Evolutionary conservation across 1,140 invertebrate species (phyloP), one percentile per base, ranked within the genome.

Genomic region (Drosophila ogumai): DNA sequence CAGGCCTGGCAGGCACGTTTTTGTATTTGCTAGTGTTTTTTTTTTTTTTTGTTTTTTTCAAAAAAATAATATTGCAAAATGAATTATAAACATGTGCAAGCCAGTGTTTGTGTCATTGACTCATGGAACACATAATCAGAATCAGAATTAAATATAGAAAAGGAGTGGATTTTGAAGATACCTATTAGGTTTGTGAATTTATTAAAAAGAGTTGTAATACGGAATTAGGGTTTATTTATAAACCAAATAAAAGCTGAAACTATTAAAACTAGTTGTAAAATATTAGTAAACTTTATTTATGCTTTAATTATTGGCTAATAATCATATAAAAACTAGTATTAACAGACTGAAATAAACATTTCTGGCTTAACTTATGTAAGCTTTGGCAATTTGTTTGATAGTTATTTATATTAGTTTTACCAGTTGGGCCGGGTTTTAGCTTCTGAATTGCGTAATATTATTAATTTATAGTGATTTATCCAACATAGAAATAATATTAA

Each of bases 21-120:
- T 84, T 79, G 17, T 36, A 9, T 54, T 54, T 52, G 3, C 75
- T 43, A 36, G 36, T 52, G 19, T 55, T 41, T 36, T 34, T 13
- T 19, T 55, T 41, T 36, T 34, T 13, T 19, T 47, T 57, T 44
- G 22, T 10, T 19, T 47, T 69, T 44, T 69, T 60, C 19, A 8
- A 38, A 38, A 41, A 49, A 79, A 69, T 64, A 79, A 77, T 71
- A 84, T 87, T 87, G 80, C 84, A 82, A 87, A 87, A 87, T 87
- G 59, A 88, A 60, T 68, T 87, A 74, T 69, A 82, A 68, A 54
- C 55, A 63, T 47, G 56, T 78, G 31, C 55, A 31, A 32, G 58
- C 28, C 19, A 60, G 44, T 57, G 56, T 66, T 40, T 65, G 57
- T 84, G 67, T 69, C 76, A 85, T 77, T 80, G 81, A 74, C 72